Conservation (phyloP, 2,113 vertebrate species). For the Tyto alba region DNA sequence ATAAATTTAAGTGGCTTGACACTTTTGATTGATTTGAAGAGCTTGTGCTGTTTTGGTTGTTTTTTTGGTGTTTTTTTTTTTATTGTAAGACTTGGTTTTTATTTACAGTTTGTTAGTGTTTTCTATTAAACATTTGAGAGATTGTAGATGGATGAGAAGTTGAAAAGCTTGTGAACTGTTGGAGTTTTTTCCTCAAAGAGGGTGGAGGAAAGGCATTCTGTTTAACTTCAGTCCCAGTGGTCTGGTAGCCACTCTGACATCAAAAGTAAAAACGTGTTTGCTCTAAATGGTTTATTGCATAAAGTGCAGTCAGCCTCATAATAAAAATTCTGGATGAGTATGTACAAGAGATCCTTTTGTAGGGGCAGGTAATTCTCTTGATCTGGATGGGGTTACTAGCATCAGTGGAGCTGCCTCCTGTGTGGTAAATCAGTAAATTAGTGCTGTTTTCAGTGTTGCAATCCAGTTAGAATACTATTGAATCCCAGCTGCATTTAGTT, state of each 20-base stretch:
- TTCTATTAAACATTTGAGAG: not conserved
- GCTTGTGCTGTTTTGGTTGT: not conserved
- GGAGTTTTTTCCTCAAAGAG: not conserved
- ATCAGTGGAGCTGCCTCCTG: not conserved
- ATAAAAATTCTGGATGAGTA: not conserved
- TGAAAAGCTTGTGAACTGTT: not conserved
- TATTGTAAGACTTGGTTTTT: not conserved
- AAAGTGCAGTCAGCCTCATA: not conserved
- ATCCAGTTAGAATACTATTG: fast-evolving
- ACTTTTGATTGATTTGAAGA: not conserved
- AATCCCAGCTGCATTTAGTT: not conserved
- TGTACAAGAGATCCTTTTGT: not conserved
- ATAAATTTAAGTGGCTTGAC: not conserved
- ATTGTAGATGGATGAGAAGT: not conserved
- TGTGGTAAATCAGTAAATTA: not conserved
- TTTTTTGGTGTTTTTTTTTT: too few relatives aligned
- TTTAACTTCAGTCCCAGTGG: not conserved
- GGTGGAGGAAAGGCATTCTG: not conserved
- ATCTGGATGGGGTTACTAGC: too few relatives aligned
- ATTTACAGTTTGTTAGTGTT: not conserved
- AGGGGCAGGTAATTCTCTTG: not conserved
- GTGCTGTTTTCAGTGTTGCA: not conserved
- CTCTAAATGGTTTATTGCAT: not conserved
- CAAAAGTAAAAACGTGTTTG: not conserved
- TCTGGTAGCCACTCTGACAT: not conserved